Conservation (phyloP, 1,140 invertebrate species). For the Bemisia tabaci region DNA sequence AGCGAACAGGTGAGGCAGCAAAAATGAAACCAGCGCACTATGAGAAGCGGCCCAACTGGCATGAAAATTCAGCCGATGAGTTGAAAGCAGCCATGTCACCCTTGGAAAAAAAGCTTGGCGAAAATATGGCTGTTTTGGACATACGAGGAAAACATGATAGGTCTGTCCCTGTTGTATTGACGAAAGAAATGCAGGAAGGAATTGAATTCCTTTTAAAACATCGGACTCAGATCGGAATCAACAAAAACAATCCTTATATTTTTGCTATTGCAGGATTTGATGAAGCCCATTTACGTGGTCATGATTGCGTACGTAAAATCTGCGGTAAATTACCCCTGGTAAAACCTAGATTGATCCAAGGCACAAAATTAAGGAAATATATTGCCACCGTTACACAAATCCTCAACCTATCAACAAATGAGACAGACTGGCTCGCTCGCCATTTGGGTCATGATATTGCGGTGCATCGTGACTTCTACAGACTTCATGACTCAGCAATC, state of each 20-base stretch:
- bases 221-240: neutral
- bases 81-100: neutral
- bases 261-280: neutral
- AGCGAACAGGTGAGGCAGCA: neutral
- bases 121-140: neutral
- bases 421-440: constrained; percentile 1
- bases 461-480: constrained; percentile 8
- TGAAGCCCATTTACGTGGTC: neutral
- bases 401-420: constrained; percentile 3
- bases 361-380: constrained; percentile 9
- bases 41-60: neutral
- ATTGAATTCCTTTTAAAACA: neutral
- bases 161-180: neutral
- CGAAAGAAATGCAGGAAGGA: neutral
- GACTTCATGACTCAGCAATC: neutral
- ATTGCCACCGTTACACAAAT: constrained; percentile 1
- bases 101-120: neutral
- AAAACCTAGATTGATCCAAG: neutral
- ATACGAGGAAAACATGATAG: neutral
- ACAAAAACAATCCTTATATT: constrained; percentile 2
- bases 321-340: no score
- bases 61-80: neutral
- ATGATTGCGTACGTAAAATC: neutral
- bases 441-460: constrained; percentile 6
- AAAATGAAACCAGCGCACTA: neutral